phyloP scores from a whole-genome alignment of 2,888 invertebrate genomes.

The Agonopterix subpropinquella region DNA sequence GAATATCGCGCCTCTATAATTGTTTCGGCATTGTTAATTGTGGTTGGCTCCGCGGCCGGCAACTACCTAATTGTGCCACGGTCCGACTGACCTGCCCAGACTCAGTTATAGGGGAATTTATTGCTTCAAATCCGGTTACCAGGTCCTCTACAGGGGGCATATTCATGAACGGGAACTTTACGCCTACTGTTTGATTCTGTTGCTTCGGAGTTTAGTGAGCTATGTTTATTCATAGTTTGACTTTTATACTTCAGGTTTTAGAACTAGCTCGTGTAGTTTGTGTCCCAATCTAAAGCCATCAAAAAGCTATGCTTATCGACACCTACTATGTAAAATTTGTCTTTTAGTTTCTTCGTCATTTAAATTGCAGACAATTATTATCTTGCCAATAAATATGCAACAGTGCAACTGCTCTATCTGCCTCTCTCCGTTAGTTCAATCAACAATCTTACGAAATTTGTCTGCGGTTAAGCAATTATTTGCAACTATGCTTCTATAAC shows the following conservation, averaged over 20 bases:
- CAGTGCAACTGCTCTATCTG: not conserved
- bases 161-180: constrained; percentile 1
- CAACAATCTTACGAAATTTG: not conserved
- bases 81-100: constrained; percentile 25
- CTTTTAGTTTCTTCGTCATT: no score
- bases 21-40: constrained; percentile 60
- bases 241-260: no score
- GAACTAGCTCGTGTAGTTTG: no score
- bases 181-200: not conserved
- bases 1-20: constrained; percentile 49
- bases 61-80: constrained; percentile 28
- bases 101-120: constrained; percentile 40
- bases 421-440: not conserved
- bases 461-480: constrained; percentile 1
- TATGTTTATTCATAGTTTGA: no score
- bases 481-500: constrained; percentile 7
- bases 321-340: no score
- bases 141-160: constrained; percentile 22
- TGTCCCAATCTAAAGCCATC: no score
- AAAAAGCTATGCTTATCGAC: no score
- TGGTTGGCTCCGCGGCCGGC: constrained; percentile 20
- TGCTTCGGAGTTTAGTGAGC: not conserved
- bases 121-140: constrained; percentile 27
- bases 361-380: not conserved
- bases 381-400: not conserved